A percentile compares a stretch with the other conserved stretches of the same genome.
Conservation (phyloP, 2,888 invertebrate genomes). For the Conchocele bisecta region DNA sequence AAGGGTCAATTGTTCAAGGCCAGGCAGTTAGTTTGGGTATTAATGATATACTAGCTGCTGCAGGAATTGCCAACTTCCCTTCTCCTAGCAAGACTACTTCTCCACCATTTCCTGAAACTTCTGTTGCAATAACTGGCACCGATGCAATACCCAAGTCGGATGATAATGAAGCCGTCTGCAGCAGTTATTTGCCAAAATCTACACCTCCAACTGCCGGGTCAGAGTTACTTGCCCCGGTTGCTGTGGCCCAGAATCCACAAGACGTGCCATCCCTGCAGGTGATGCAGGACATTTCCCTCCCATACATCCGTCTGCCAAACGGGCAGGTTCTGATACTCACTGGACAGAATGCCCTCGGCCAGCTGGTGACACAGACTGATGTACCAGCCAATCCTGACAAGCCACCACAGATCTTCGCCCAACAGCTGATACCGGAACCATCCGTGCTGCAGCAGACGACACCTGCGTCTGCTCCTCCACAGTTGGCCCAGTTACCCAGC, state of each 20-base stretch:
- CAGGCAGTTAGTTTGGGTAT: slow-evolving; percentile 49
- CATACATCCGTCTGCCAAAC: slow-evolving; percentile 57
- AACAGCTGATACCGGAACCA: slow-evolving; percentile 19
- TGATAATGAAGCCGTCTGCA: neutral
- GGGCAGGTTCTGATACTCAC: slow-evolving; percentile 57
- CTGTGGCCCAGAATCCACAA: slow-evolving; percentile 26
- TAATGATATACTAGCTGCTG: slow-evolving; percentile 55
- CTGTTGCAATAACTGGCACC: neutral
- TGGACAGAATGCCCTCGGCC: slow-evolving; percentile 34
- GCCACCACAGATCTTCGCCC: neutral
- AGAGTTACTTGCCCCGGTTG: slow-evolving; percentile 10
- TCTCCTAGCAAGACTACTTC: slow-evolving; percentile 28
- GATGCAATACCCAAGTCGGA: neutral
- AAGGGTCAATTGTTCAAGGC: slow-evolving; percentile 12
- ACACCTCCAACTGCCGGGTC: neutral
- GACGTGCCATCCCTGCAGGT: slow-evolving; percentile 59
- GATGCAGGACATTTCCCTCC: slow-evolving; percentile 62
- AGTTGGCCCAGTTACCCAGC: slow-evolving; percentile 1
- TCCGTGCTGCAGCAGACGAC: slow-evolving; percentile 2
- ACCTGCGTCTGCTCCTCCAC: slow-evolving; percentile 6
- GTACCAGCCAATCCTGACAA: neutral
- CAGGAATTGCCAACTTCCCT: slow-evolving; percentile 37
- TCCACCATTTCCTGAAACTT: neutral
- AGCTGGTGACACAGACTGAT: slow-evolving; percentile 18
- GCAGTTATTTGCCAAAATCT: neutral